Evolutionary conservation across 2,888 invertebrate genomes (phyloP).

Genomic region (Cephus sareptanus): DNA sequence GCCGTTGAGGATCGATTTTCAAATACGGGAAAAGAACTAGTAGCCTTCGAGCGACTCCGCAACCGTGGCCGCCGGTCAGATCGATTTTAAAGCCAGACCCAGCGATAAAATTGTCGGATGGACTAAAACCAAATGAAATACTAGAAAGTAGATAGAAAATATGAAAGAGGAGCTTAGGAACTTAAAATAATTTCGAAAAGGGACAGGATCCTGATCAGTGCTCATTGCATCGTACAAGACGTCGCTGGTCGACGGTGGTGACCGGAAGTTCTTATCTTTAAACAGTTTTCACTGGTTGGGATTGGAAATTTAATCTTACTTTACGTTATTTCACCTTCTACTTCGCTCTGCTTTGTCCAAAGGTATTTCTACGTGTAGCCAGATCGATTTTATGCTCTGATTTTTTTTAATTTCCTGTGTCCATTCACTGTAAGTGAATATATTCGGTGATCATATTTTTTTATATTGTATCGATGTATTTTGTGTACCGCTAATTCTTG

Average conservation of each 20-base stretch:
- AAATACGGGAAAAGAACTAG: conserved; percentile 22
- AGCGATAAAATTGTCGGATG: conserved; percentile 2
- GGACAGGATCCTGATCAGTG: not conserved
- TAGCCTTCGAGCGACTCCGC: conserved; percentile 10
- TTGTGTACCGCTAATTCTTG: too few relatives aligned
- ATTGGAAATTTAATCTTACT: not conserved
- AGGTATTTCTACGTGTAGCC: not conserved
- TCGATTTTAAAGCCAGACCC: conserved; percentile 6
- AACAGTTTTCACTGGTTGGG: not conserved
- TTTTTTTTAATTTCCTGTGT: not conserved
- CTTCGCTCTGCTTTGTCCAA: not conserved
- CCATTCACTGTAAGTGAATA: not conserved
- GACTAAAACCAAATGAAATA: not conserved
- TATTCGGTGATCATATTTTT: not conserved
- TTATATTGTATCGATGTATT: too few relatives aligned
- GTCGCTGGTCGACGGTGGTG: not conserved
- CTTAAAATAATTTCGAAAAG: not conserved
- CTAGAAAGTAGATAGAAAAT: not conserved
- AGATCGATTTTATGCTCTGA: not conserved
- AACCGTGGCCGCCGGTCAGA: conserved; percentile 7
- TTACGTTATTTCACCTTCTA: not conserved
- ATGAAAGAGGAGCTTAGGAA: not conserved
- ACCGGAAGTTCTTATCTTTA: not conserved
- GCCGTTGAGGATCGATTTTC: conserved; percentile 40
- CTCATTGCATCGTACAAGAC: not conserved